A percentile compares a stretch with the other conserved stretches of the same genome.
Conservation (phyloP, 2,113 vertebrate species). For the Hydrolagus affinis region DNA sequence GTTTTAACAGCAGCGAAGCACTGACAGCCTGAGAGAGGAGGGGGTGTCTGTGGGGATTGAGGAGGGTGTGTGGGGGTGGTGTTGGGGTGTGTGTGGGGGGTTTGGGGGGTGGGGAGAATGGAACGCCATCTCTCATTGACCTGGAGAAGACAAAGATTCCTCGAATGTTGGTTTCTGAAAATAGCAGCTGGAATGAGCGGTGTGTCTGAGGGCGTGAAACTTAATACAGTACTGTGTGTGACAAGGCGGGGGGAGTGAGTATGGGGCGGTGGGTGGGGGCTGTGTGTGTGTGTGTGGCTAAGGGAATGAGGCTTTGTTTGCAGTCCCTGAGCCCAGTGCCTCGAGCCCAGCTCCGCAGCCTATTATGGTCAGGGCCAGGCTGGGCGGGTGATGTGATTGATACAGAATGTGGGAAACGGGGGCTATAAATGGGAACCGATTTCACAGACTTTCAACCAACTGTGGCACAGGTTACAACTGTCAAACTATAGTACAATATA, state of each 20-base stretch:
- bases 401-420: background rate
- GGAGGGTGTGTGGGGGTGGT: too few relatives aligned
- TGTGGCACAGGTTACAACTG: background rate
- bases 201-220: background rate
- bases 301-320: background rate
- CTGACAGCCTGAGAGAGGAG: too few relatives aligned
- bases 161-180: background rate
- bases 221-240: background rate
- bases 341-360: background rate
- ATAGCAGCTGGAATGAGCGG: background rate
- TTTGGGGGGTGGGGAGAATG: too few relatives aligned
- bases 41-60: too few relatives aligned
- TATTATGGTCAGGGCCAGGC: slow-evolving; percentile 2
- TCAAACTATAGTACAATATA: background rate
- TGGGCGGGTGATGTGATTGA: background rate
- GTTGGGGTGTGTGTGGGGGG: too few relatives aligned
- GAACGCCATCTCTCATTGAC: background rate
- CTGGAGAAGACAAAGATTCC: background rate
- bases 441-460: background rate
- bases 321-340: background rate
- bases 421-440: background rate
- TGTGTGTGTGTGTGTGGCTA: background rate
- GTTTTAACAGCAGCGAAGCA: too few relatives aligned
- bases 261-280: background rate
- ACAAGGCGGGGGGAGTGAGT: too few relatives aligned